Base-by-base conservation (phyloP, 2,888 invertebrate species). In the Neoaliturus tenellus region DNA sequence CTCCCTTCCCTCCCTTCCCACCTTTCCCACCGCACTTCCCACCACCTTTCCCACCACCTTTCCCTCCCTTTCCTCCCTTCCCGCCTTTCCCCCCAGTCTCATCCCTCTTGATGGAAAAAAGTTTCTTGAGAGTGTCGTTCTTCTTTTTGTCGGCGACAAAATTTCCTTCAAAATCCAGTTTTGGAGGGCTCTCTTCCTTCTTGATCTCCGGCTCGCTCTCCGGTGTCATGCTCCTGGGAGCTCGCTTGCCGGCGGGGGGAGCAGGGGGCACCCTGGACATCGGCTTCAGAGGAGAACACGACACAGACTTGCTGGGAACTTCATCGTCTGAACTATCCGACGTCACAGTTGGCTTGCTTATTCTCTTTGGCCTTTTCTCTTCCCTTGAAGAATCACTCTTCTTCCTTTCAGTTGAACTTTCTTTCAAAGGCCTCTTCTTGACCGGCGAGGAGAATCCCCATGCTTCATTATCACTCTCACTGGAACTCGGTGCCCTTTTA, bases 131-230 rank as follows among this genome's bases (percentile, higher is more conserved):
- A 0, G 95, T 94, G 88, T 93, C 94, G 87, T 92, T 94, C 89
- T 95, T 95, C 90, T 95, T 95, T 88, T 95, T 95, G 89, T 95
- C 95, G 84, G 93, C 92, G 0, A 93, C 92, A 14, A 91, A 89
- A 80, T 93, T 93, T n/a, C 91, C 91, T 75, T 91, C 92, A 48
- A 91, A 90, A 80, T 91, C 91, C 33, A 91, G 85, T 83, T 91
- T 91, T 0, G 91, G 90, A 0, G 91, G 91, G 0, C 89, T 89
- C 88, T 91, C 80, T 88, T 89, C 85, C 89, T 90, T 90, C 55
- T 87, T 87, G n/a, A 84, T 80, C 35, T 86, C 86, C 39, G 33
- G 44, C 33, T 83, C 85, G 41, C 83, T 75, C 33, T 82, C 80
- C 6, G 85, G 84, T 81, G 85, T 86, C 14, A 85, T 84, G n/a